Conservation (phyloP, 2,113 vertebrate species). For the Alethe diademata region DNA sequence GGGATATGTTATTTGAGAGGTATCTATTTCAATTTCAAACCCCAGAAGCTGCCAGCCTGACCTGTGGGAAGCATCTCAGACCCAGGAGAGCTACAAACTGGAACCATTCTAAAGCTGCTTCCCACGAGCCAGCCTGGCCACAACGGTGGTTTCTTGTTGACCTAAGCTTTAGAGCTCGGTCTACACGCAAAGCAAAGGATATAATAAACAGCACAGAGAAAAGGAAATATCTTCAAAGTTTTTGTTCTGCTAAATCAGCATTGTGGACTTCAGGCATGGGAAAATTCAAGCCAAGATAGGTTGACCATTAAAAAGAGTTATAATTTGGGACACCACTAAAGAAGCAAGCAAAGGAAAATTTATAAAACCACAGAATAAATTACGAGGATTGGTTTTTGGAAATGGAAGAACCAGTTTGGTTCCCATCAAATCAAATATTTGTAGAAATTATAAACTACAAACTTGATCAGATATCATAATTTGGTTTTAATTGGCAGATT, state of each 20-base stretch:
- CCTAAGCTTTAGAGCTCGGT: background rate
- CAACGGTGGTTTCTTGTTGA: conserved; percentile 4
- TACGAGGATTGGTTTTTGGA: background rate
- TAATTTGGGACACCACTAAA: conserved; percentile 55
- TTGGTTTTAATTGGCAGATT: background rate
- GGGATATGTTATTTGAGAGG: background rate
- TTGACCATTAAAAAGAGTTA: background rate
- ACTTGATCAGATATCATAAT: background rate
- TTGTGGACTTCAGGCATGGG: conserved; percentile 23
- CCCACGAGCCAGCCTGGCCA: conserved; percentile 9
- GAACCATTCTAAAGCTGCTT: background rate
- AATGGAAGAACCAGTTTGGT: background rate
- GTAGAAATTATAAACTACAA: conserved; percentile 4
- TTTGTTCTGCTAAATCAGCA: conserved; percentile 60
- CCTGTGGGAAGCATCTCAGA: background rate
- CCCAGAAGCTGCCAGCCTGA: background rate
- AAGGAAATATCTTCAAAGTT: conserved; percentile 50
- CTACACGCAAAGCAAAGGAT: conserved; percentile 13
- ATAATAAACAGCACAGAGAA: conserved; percentile 45
- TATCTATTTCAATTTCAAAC: background rate
- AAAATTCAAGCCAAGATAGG: conserved; percentile 31
- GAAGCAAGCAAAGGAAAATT: conserved; percentile 37
- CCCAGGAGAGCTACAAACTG: background rate
- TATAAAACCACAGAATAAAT: conserved; percentile 32
- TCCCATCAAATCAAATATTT: conserved; percentile 39